Base-by-base conservation (phyloP, 2,888 invertebrate species). In the Hyposoter dolosus region DNA sequence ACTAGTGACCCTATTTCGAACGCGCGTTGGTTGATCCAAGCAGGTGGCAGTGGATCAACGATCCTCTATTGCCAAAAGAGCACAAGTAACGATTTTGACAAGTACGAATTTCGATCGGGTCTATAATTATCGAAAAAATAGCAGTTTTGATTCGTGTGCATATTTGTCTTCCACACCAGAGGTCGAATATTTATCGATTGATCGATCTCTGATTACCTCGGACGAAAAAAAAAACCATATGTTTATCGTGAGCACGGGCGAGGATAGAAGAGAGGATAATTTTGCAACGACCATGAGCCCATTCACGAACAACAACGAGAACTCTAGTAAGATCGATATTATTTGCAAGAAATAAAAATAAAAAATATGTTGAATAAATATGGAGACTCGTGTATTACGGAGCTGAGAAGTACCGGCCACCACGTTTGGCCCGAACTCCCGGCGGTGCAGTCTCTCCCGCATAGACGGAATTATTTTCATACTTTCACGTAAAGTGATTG, bases 401-500 rank as follows among this genome's bases (percentile, higher is more conserved):
- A 66, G 53, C 17, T 40, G 53, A 60, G 69, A 79, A 60, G 65
- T 72, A 72, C 47, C 50, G 82, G 78, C 81, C 77, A 85, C 60
- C 15, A 63, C 76, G 71, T 23, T 23, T 72, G 66, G 66, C 71
- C 77, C 79, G 56, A 68, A 65, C 32, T 60, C 43, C 9, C 50
- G 68, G 40, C 43, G 75, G 56, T 72, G 66, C 83, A 68, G 76
- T 82, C 72, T 83, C 84, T 79, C 74, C 75, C 68, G 74, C 82
- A 88, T 86, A 81, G 84, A 88, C 84, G 90, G 92, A 91, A 93
- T 93, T 91, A 93, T 93, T 93, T 93, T 91, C 92, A 93, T 93
- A 93, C 93, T 93, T 93, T 93, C 93, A 93, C 93, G 93, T 93
- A 92, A 93, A 93, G 93, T 93, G 93, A 93, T 93, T 93, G 93